Evolutionary conservation across 2,113 vertebrate species (phyloP).

Genomic region (Eubucco bourcierii): DNA sequence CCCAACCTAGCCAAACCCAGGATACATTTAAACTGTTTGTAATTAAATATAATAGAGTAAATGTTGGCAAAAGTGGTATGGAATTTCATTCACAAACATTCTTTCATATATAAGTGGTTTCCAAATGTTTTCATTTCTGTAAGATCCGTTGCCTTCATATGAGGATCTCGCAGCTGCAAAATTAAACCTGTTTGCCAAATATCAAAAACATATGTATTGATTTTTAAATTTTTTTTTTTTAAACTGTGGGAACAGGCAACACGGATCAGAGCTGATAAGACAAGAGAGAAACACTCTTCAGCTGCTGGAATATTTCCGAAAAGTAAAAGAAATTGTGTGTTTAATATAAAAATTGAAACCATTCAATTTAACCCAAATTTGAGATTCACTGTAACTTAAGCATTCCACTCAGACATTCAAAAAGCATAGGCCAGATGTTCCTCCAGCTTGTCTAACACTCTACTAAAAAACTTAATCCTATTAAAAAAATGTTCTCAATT

Average conservation of each 20-base stretch:
- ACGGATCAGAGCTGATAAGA: slow-evolving; percentile 59
- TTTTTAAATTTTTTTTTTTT: slow-evolving; percentile 35
- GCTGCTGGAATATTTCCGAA: slow-evolving; percentile 58
- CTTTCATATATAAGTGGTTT: slow-evolving; percentile 64
- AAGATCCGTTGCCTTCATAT: slow-evolving; percentile 65
- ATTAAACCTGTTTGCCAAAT: slow-evolving; percentile 77
- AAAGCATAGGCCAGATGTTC: slow-evolving; percentile 55
- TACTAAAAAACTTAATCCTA: not conserved
- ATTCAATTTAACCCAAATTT: slow-evolving; percentile 44
- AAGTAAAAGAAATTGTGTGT: slow-evolving; percentile 60
- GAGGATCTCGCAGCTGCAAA: slow-evolving; percentile 76
- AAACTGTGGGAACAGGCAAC: slow-evolving; percentile 64
- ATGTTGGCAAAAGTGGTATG: slow-evolving; percentile 68
- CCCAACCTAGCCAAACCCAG: too few species aligned
- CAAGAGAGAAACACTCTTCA: slow-evolving; percentile 33
- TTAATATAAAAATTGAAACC: slow-evolving; percentile 53
- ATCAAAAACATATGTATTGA: slow-evolving; percentile 78
- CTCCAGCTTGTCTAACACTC: slow-evolving; percentile 10
- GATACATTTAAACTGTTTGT: slow-evolving; percentile 25
- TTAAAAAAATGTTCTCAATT: not conserved
- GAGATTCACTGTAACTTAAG: slow-evolving; percentile 35
- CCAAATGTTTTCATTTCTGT: slow-evolving; percentile 72
- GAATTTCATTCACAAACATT: slow-evolving; percentile 61
- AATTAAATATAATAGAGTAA: slow-evolving; percentile 69
- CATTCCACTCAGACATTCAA: slow-evolving; percentile 33